Base-by-base conservation (phyloP, 2,113 vertebrate genomes). In the Gymnorhina tibicen region DNA sequence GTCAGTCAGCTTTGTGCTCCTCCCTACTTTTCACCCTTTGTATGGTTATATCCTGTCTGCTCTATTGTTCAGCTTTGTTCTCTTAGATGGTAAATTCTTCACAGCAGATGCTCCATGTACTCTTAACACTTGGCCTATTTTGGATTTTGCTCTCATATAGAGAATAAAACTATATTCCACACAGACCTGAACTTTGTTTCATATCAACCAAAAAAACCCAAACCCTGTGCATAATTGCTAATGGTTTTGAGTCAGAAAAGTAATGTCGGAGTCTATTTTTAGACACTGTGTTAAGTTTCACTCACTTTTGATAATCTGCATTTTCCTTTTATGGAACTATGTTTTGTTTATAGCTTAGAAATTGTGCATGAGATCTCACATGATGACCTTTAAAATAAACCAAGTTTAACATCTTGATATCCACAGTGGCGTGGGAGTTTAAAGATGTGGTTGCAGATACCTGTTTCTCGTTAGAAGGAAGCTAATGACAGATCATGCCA, bases 371-470 rank as follows among this genome's bases (percentile, higher is more conserved):
- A 93, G 95, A 97, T 97, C 86, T 96, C 87, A 93, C 67, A 94
- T 20, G 94, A 97, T 98, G 98, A 98, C 98, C 98, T 98, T 98
- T 98, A 97, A 98, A 97, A 96, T 82, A 94, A 97, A 96, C 24
- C 85, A 12, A 95, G 84, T 74, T 84, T 53, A 75, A 87, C 86
- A 96, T 97, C 94, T 97, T 97, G 95, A 97, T 97, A 96, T 94
- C 91, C 96, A 88, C 85, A 93, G 87, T 75, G 75, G 97, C 18
- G 97, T 97, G 96, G 98, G 98, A 96, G 98, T 97, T 89, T 95
- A 47, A 85, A 96, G 97, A 97, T 98, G 98, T 96, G 97, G 98
- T 97, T 96, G 95, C 89, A 94, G 94, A 98, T 98, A 98, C 95
- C 91, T 97, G 97, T 69, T 97, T 97, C 96, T 97, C 89, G 95